Evolutionary conservation across 2,113 vertebrate genomes (phyloP), one percentile per base, ranked within the genome.

Genomic region (Myxocyprinus asiaticus): DNA sequence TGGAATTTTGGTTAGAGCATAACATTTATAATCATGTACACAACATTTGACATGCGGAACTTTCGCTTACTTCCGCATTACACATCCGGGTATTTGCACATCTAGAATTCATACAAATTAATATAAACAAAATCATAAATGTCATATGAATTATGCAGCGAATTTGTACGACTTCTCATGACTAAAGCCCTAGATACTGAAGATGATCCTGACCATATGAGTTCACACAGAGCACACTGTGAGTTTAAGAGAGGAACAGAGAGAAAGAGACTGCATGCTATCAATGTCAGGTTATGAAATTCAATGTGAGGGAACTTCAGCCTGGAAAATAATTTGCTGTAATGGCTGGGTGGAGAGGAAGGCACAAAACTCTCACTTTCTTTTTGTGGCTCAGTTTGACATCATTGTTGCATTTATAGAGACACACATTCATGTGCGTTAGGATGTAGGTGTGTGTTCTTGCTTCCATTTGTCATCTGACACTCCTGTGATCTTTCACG

Each of bases 261-360:
- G 47, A 43, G 47, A 55, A 2, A 70, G 45, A 33, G 22, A 33
- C 22, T 15, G 76, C 88, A 88, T 80, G 80, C 84, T 89, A 87
- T 87, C 88, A 88, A 89, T 88, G 88, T 62, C 45, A 70, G 88
- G 90, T 88, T 33, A 89, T 89, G 90, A 92, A 22, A 67, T 67
- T 50, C 17, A 66, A 56, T 43, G 65, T 51, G 61, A 73, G 48
- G 61, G 55, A 68, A 78, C 71, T 74, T 74, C 42, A 63, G 58
- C 58, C 71, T 50, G 71, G 71, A 74, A 74, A 74, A 63, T 62
- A 22, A 74, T 74, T 63, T 0, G 15, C 15, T 4, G 12, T 63
- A 74, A 74, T 74, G 71, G 58, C 71, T 3, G 45, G 71, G 71
- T 74, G 71, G 71, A 74, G 71, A 74, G 58, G 58, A 74, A 62